Percentiles rank a stretch among this genome's conserved stretches.
These are phyloP conservation scores for Gobio occitaniae DNA, from an alignment of 2,797 vertebrate genomes.

Conservation along the genomic window DNA sequence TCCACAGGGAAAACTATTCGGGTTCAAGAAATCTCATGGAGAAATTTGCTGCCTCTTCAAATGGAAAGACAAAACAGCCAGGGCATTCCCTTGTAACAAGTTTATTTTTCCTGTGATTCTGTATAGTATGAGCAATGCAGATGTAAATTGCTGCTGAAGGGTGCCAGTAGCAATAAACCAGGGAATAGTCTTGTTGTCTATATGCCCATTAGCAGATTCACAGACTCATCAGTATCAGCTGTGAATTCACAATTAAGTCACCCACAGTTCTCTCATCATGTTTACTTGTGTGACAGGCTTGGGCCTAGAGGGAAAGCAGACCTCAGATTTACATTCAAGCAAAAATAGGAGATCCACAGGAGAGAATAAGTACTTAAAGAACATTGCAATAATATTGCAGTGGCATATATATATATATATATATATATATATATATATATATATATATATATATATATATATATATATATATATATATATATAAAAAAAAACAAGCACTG, in stretches of 20 bases:
- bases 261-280: slow-evolving; percentile 5
- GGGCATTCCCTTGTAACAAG: slow-evolving; percentile 48
- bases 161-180: slow-evolving; percentile 16
- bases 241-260: slow-evolving; percentile 43
- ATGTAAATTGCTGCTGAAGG: slow-evolving; percentile 29
- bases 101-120: slow-evolving; percentile 15
- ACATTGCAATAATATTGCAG: neutral
- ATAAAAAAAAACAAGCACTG: neutral
- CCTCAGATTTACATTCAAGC: neutral
- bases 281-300: slow-evolving; percentile 32
- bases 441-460: neutral
- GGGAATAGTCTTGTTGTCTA: slow-evolving; percentile 37
- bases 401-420: neutral
- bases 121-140: slow-evolving; percentile 33
- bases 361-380: slow-evolving; percentile 4
- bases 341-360: too few relatives aligned
- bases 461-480: neutral
- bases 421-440: neutral
- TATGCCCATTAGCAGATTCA: slow-evolving; percentile 39
- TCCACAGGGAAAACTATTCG: slow-evolving; percentile 35
- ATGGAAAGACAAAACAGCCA: slow-evolving; percentile 23
- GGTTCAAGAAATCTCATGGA: slow-evolving; percentile 10
- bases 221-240: slow-evolving; percentile 31
- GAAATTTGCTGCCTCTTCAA: slow-evolving; percentile 42
- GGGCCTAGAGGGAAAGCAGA: neutral